A percentile compares a stretch with the other conserved stretches of the same genome.
Conservation (phyloP, 35 echinoderm and acorn worm species). For the Patiria miniata region DNA sequence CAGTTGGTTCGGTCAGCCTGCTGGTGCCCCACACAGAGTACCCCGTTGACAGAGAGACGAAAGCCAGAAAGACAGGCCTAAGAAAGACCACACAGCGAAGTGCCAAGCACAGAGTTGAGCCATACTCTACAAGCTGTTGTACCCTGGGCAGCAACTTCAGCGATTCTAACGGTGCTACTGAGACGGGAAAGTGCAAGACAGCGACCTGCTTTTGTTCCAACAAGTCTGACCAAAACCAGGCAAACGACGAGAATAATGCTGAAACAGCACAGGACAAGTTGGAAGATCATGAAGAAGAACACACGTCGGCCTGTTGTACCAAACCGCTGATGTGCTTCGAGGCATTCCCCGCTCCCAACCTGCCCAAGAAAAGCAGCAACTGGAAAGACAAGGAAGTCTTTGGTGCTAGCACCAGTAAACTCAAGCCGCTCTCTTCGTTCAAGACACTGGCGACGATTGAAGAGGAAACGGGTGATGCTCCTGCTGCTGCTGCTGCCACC, state of each 20-base stretch:
- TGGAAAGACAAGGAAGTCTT: conserved; percentile 28
- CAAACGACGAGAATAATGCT: background rate
- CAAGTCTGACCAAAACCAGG: background rate
- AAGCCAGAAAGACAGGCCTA: conserved; percentile 35
- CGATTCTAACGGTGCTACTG: background rate
- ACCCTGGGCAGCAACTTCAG: background rate
- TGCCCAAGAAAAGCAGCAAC: background rate
- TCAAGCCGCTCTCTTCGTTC: conserved; percentile 35
- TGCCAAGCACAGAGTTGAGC: conserved; percentile 13
- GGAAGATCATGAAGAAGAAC: background rate
- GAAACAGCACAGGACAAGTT: background rate
- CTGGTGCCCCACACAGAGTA: conserved; percentile 42
- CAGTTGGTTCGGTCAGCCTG: conserved; percentile 22
- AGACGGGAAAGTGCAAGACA: background rate
- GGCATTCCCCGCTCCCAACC: background rate
- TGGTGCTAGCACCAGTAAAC: conserved; percentile 34
- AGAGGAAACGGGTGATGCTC: conserved; percentile 39
- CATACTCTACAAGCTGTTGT: conserved; percentile 24
- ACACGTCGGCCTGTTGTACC: background rate
- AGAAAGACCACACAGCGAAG: conserved; percentile 7
- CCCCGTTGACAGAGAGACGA: background rate
- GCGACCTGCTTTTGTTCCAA: background rate
- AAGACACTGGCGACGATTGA: conserved; percentile 66
- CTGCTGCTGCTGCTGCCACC: background rate
- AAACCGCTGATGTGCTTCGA: background rate